Evolutionary conservation across 2,113 vertebrate species (phyloP).

Genomic region (Thinocorus orbignyianus): DNA sequence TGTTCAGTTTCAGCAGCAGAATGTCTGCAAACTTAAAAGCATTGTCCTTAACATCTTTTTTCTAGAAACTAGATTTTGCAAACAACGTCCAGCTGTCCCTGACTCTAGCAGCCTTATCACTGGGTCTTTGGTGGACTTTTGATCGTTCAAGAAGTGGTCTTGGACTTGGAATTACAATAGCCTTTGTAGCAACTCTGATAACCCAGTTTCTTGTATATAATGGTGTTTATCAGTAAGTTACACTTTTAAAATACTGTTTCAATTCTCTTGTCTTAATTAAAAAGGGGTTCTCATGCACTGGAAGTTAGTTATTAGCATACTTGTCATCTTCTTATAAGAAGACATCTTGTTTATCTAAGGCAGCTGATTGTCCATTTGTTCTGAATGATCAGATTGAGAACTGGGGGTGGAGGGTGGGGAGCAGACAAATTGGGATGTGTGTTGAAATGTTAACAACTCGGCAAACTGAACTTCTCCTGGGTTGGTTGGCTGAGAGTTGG

Average conservation of each 20-base stretch:
- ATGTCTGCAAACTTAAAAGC: neutral
- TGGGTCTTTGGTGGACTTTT: conserved; percentile 86
- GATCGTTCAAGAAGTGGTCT: conserved; percentile 85
- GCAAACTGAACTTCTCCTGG: neutral
- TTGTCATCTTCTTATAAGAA: neutral
- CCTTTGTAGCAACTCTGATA: conserved; percentile 83
- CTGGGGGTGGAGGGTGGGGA: neutral
- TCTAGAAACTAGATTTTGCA: conserved; percentile 85
- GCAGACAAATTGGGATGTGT: neutral
- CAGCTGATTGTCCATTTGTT: neutral
- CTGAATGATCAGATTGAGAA: neutral
- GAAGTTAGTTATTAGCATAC: neutral
- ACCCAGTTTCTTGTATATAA: conserved; percentile 85
- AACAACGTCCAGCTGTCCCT: conserved; percentile 83
- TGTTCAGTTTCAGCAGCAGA: neutral
- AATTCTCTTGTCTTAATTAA: neutral
- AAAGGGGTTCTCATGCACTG: neutral
- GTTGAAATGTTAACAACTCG: neutral
- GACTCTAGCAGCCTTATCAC: conserved; percentile 80
- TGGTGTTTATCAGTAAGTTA: conserved; percentile 84
- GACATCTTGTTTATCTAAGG: neutral
- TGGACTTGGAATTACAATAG: conserved; percentile 84
- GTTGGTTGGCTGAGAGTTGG: neutral
- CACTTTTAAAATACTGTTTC: neutral
- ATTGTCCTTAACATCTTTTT: conserved; percentile 69